Percentiles rank a stretch among this genome's conserved stretches.
Conservation (phyloP, 1,140 invertebrate species). For the Polyergus mexicanus region DNA sequence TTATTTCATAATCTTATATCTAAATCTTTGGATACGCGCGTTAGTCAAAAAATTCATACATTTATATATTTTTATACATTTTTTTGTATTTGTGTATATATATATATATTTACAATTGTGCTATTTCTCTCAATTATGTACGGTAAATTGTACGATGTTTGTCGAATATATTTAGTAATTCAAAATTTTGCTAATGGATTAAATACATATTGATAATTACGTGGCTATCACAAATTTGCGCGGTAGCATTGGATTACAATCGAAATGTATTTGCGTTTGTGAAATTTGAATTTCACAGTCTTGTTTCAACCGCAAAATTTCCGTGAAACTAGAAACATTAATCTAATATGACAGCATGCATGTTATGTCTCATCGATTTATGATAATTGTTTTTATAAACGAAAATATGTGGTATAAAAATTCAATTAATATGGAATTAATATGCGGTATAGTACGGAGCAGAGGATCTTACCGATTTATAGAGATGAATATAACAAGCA, state of each 20-base stretch:
- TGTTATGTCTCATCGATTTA: not conserved
- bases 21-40: not conserved
- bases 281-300: constrained; percentile 41
- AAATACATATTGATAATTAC: constrained; percentile 61
- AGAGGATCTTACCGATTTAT: not conserved
- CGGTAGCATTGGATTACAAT: constrained; percentile 27
- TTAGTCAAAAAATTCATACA: not conserved
- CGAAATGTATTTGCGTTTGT: constrained; percentile 43
- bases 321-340: constrained; percentile 37
- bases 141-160: constrained; percentile 38
- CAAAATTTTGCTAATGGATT: constrained; percentile 61
- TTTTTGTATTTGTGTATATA: not conserved
- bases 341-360: constrained; percentile 29
- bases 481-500: not conserved
- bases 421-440: constrained; percentile 15
- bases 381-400: not conserved
- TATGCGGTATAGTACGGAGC: not conserved
- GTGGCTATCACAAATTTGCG: constrained; percentile 40
- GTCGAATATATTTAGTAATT: constrained; percentile 44
- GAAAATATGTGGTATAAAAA: not conserved
- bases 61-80: not conserved
- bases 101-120: not conserved
- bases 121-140: constrained; percentile 46
- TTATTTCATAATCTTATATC: not conserved
- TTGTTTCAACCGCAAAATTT: constrained; percentile 51